Evolutionary conservation across 2,797 vertebrate genomes (phyloP).

Genomic region (Paedocypris micromegethes): DNA sequence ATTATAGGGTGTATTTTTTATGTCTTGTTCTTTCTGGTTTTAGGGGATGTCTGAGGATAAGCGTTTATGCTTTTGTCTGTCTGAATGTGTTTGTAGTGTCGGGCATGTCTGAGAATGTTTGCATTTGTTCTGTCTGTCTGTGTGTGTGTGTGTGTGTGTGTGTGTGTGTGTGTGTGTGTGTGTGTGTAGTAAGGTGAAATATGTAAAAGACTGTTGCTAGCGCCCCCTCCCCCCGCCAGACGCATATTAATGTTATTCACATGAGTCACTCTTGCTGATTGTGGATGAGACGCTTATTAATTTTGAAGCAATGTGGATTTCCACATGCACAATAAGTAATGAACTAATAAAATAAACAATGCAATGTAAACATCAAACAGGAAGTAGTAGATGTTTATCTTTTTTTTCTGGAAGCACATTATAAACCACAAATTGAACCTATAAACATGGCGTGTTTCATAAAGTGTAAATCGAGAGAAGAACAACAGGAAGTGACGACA

Average conservation of each 20-base stretch:
- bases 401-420: no score
- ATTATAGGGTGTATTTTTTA: constrained; percentile 14
- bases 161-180: constrained; percentile 27
- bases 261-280: constrained; percentile 5
- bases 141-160: constrained; percentile 23
- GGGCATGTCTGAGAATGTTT: not conserved
- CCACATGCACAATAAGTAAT: constrained; percentile 44
- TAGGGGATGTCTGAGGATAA: constrained; percentile 1
- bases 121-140: not conserved
- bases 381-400: no score
- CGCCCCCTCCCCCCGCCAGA: constrained; percentile 13
- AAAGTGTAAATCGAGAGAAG: no score
- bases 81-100: not conserved
- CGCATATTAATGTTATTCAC: constrained; percentile 48
- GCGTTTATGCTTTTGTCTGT: constrained; percentile 6
- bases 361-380: no score
- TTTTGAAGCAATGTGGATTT: constrained; percentile 22
- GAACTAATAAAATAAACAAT: constrained; percentile 15
- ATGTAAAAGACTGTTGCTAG: constrained; percentile 7
- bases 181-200: constrained; percentile 30
- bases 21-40: constrained; percentile 10
- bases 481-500: no score
- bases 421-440: no score
- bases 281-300: constrained; percentile 19
- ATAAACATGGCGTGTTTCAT: no score